These are phyloP conservation scores for Agonopterix arenella DNA, from an alignment of 2,888 invertebrate genomes.

Conservation along the genomic window DNA sequence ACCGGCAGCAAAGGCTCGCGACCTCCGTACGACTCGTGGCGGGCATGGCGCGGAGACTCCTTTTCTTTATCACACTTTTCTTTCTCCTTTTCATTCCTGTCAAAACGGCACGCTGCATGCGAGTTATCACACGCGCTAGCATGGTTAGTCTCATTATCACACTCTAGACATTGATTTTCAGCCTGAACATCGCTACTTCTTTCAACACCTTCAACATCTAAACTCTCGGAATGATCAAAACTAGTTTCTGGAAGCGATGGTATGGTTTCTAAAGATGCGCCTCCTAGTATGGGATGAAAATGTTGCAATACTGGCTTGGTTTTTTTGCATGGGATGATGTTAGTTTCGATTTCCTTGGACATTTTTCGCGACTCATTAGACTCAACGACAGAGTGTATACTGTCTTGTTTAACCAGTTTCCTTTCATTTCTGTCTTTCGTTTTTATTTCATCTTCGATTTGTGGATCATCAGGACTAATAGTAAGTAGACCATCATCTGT, in stretches of 20 bases:
- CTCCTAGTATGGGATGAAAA: constrained; percentile 57
- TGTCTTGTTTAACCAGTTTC: constrained; percentile 53
- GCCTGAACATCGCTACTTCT: constrained; percentile 13
- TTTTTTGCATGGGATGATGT: constrained; percentile 34
- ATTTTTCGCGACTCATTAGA: constrained; percentile 44
- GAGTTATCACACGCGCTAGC: constrained; percentile 74
- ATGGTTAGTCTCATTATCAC: constrained; percentile 48
- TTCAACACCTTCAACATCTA: constrained; percentile 45
- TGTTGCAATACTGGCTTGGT: constrained; percentile 48
- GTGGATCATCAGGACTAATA: not conserved
- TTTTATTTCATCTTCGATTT: not conserved
- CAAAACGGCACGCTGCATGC: constrained; percentile 73
- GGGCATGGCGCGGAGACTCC: constrained; percentile 67
- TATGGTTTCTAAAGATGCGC: constrained; percentile 57
- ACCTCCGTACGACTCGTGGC: constrained; percentile 75
- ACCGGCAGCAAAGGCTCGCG: constrained; percentile 48
- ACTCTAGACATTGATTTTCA: not conserved
- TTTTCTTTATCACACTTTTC: constrained; percentile 45
- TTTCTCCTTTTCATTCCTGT: constrained; percentile 56
- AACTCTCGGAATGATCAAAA: constrained; percentile 44
- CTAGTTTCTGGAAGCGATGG: constrained; percentile 59
- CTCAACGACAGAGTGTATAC: constrained; percentile 43
- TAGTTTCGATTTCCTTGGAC: constrained; percentile 45
- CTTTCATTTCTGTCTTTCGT: constrained; percentile 24
- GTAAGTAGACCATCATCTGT: not conserved